A percentile compares a stretch with the other conserved stretches of the same genome.
Evolutionary conservation across 2,888 invertebrate genomes (phyloP).

Genomic region (Coenonympha arcania): DNA sequence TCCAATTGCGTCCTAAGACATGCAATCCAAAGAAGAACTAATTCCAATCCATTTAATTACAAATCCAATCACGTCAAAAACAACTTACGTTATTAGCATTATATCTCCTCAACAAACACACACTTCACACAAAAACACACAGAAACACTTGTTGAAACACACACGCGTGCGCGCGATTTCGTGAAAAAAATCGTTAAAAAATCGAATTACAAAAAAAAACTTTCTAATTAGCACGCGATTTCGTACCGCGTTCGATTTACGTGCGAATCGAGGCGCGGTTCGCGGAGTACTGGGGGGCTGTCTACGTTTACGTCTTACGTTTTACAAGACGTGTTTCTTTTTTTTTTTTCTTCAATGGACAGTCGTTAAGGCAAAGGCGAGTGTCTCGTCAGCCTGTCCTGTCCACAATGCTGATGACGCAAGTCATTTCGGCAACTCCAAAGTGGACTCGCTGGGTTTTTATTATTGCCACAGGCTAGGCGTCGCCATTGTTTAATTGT

Average conservation of each 20-base stretch:
- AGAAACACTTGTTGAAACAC: conserved; percentile 46
- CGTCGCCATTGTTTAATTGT: conserved; percentile 16
- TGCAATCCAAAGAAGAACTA: conserved; percentile 1
- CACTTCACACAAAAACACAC: conserved; percentile 54
- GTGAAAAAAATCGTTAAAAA: conserved; percentile 28
- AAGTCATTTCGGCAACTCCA: conserved; percentile 62
- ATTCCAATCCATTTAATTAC: conserved; percentile 14
- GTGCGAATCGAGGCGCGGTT: conserved; percentile 50
- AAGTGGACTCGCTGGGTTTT: conserved; percentile 40
- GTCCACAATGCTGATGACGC: conserved; percentile 55
- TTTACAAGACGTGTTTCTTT: conserved; percentile 42
- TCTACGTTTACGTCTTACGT: no score
- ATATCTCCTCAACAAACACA: conserved; percentile 49
- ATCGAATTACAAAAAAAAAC: conserved; percentile 36
- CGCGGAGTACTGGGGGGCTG: conserved; percentile 51
- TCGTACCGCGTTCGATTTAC: conserved; percentile 34
- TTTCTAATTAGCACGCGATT: conserved; percentile 57
- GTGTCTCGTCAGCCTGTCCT: conserved; percentile 43
- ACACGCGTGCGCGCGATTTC: conserved; percentile 34
- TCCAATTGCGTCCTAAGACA: background rate
- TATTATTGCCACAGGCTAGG: conserved; percentile 33
- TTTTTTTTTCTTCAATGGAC: conserved; percentile 38
- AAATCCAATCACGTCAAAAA: background rate
- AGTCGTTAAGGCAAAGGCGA: conserved; percentile 11
- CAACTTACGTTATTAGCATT: conserved; percentile 71